Evolutionary conservation across 1,140 invertebrate species (phyloP).

Genomic region (Potamilus streckersoni): DNA sequence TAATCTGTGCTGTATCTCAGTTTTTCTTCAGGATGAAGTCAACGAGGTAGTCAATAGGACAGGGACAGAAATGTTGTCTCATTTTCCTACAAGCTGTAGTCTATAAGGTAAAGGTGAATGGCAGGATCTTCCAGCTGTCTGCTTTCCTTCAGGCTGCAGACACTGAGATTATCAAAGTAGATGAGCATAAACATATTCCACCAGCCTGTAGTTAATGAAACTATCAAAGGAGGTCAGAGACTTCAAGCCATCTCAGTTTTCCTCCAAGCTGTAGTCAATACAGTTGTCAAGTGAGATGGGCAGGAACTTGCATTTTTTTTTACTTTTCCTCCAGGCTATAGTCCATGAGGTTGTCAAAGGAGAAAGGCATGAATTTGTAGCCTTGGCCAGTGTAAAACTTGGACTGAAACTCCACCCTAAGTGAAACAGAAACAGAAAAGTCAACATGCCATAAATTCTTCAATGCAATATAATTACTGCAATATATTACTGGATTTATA

Average conservation of each 20-base stretch:
- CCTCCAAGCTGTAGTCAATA: conserved; percentile 44
- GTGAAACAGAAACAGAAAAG: conserved; percentile 63
- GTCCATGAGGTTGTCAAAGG: conserved; percentile 55
- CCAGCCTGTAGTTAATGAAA: conserved; percentile 43
- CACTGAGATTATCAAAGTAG: conserved; percentile 55
- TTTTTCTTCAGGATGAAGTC: conserved; percentile 45
- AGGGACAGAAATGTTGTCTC: conserved; percentile 59
- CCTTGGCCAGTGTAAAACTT: conserved; percentile 88
- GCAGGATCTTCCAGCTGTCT: conserved; percentile 57
- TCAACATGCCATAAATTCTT: not conserved
- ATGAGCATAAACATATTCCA: conserved; percentile 59
- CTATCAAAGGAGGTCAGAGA: conserved; percentile 63
- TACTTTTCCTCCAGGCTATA: conserved; percentile 38
- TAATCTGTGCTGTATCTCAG: conserved; percentile 3
- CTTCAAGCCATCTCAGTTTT: conserved; percentile 45
- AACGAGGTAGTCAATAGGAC: conserved; percentile 52
- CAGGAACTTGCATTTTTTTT: conserved; percentile 54
- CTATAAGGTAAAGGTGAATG: conserved; percentile 58
- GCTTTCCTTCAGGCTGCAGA: conserved; percentile 42
- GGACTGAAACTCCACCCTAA: conserved; percentile 96
- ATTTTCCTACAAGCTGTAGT: conserved; percentile 43
- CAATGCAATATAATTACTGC: too few species aligned
- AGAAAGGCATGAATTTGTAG: conserved; percentile 63
- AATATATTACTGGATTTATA: too few species aligned
- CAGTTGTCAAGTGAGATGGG: conserved; percentile 62